Conservation (phyloP, 1,140 invertebrate species). For the Anadara kagoshimensis region DNA sequence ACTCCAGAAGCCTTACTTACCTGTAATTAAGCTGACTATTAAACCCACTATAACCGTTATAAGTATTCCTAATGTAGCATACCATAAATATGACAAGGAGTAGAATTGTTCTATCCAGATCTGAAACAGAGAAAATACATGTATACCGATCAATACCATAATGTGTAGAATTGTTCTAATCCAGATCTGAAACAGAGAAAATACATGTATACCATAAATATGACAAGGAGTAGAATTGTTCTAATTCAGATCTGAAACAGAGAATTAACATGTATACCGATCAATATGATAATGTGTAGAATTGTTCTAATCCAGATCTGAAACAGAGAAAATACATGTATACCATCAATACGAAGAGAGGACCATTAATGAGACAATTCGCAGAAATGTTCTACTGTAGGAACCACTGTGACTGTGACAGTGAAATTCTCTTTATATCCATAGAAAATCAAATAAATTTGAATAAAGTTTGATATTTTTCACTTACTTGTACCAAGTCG, state of each 20-base stretch:
- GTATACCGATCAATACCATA: background rate
- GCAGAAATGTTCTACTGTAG: too few relatives aligned
- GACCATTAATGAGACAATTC: too few relatives aligned
- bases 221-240: background rate
- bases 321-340: too few relatives aligned
- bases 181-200: too few relatives aligned
- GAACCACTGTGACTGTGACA: too few relatives aligned
- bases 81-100: conserved; percentile 19
- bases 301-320: background rate
- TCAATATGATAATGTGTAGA: background rate
- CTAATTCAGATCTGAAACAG: background rate
- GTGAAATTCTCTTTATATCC: too few relatives aligned
- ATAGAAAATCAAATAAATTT: too few relatives aligned
- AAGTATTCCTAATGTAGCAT: conserved; percentile 11
- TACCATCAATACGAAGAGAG: too few relatives aligned
- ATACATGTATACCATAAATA: background rate
- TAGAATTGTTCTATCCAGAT: conserved; percentile 1
- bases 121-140: background rate
- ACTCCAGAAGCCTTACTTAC: too few relatives aligned
- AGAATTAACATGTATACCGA: too few relatives aligned
- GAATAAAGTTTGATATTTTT: too few relatives aligned
- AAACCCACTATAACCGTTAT: conserved; percentile 12
- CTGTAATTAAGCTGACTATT: background rate
- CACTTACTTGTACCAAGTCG: too few relatives aligned
- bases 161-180: background rate